phyloP scores from a whole-genome alignment of 2,888 invertebrate genomes.

The Axea sp. region DNA sequence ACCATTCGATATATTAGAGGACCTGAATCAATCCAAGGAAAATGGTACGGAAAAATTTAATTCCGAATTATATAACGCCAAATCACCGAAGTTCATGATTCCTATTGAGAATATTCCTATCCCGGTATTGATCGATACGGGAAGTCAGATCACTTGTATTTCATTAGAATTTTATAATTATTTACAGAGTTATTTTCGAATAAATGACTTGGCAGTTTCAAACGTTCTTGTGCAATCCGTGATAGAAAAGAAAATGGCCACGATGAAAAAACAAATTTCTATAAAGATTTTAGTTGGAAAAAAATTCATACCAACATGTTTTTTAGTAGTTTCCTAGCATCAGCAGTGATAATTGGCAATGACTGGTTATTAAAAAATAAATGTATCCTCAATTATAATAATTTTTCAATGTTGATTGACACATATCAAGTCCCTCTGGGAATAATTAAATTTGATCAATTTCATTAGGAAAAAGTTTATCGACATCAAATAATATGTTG shows the following conservation, averaged over 20 bases:
- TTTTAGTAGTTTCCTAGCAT: conserved; percentile 31
- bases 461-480: no score
- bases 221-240: conserved; percentile 45
- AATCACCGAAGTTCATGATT: neutral
- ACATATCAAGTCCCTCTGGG: neutral
- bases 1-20: conserved; percentile 11
- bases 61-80: neutral
- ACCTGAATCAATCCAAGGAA: neutral
- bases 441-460: conserved; percentile 6
- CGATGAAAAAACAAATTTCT: conserved; percentile 31
- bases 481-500: no score
- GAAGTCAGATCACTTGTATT: conserved; percentile 61
- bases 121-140: conserved; percentile 49
- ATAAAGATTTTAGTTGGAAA: conserved; percentile 2
- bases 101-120: neutral
- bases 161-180: conserved; percentile 47
- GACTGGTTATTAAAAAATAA: conserved; percentile 25
- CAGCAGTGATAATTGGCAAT: conserved; percentile 15
- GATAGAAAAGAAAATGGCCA: conserved; percentile 39
- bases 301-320: neutral
- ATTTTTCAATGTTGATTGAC: neutral
- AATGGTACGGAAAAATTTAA: no score
- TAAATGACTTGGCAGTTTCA: conserved; percentile 45
- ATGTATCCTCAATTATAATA: conserved; percentile 1
- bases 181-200: conserved; percentile 7